A percentile compares a stretch with the other conserved stretches of the same genome.
These are phyloP conservation scores for Bombus picipes DNA, from an alignment of 1,140 invertebrate genomes.

Conservation along the genomic window DNA sequence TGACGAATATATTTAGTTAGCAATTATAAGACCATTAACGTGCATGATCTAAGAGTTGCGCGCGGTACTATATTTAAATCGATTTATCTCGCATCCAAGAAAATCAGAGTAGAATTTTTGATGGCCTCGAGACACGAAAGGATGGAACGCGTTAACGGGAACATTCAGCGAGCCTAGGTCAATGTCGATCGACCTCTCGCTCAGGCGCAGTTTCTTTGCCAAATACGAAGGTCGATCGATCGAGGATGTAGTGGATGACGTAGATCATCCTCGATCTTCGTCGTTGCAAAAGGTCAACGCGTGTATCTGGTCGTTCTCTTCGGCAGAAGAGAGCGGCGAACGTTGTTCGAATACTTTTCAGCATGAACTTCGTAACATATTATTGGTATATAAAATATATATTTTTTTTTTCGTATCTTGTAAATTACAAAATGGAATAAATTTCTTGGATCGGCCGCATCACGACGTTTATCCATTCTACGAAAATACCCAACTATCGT, in stretches of 20 bases:
- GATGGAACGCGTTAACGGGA: constrained; percentile 37
- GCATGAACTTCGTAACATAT: neutral
- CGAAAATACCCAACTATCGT: neutral
- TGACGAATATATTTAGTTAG: neutral
- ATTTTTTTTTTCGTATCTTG: neutral
- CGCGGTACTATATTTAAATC: neutral
- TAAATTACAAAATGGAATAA: neutral
- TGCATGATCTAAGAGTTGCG: neutral
- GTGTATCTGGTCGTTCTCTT: constrained; percentile 20
- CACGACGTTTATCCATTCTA: neutral
- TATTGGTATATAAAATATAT: neutral
- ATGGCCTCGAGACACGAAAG: constrained; percentile 11
- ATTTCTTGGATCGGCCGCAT: neutral
- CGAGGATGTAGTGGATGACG: constrained; percentile 23
- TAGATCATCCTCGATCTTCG: constrained; percentile 47
- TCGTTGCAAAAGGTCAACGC: constrained; percentile 29
- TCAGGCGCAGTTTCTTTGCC: constrained; percentile 35
- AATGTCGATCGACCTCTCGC: constrained; percentile 41
- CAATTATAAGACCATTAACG: neutral
- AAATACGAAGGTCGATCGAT: constrained; percentile 52
- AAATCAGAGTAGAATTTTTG: constrained; percentile 6
- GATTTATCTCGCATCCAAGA: neutral
- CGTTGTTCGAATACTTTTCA: neutral
- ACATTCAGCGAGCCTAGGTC: constrained; percentile 25
- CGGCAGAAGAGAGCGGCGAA: neutral